These are phyloP conservation scores for Formicarius rufipectus DNA, from an alignment of 2,113 vertebrate genomes.

Conservation along the genomic window DNA sequence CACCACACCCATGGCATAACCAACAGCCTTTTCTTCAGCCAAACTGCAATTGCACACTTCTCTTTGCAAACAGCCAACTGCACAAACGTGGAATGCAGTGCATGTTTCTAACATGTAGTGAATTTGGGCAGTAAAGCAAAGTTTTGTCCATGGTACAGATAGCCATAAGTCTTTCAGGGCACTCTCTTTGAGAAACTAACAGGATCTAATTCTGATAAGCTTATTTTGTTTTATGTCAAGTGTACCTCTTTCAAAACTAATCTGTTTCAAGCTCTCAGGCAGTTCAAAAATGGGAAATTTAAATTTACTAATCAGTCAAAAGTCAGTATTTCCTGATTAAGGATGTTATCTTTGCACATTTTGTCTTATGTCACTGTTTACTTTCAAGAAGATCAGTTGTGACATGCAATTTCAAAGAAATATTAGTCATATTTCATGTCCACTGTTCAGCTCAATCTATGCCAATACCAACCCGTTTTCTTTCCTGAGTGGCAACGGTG, in stretches of 20 bases:
- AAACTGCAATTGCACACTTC: background rate
- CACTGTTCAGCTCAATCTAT: background rate
- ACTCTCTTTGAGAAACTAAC: background rate
- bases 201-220: background rate
- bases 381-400: background rate
- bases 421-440: background rate
- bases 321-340: background rate
- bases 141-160: background rate
- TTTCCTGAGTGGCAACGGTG: background rate
- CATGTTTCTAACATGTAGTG: background rate
- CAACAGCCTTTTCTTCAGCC: background rate
- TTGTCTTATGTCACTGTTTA: background rate
- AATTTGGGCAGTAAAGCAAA: background rate
- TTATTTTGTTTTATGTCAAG: background rate
- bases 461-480: background rate
- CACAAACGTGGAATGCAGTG: background rate
- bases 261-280: background rate
- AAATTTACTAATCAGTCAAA: background rate
- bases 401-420: background rate
- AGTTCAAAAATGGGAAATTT: background rate
- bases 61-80: background rate
- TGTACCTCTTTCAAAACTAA: background rate
- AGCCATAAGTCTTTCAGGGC: background rate
- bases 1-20: no score
- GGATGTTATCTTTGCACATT: background rate